phyloP scores from a whole-genome alignment of 2,888 invertebrate species.

The Leucozona laternaria region DNA sequence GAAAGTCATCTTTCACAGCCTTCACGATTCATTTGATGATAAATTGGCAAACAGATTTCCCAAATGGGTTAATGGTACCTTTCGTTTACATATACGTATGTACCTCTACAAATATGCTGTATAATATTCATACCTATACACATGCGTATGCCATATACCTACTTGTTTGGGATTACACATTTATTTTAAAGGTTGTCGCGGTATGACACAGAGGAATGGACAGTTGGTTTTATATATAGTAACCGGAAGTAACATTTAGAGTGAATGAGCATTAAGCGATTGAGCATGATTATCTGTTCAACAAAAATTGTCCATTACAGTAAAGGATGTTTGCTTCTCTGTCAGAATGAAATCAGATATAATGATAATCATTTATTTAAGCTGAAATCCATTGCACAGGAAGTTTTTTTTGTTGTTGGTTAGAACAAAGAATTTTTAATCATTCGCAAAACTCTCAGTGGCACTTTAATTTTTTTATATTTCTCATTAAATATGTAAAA shows the following conservation, averaged over 20 bases:
- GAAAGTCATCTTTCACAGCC: conserved; percentile 52
- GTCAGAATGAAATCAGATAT: too few species aligned
- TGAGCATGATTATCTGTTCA: background rate
- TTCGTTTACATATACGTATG: conserved; percentile 1
- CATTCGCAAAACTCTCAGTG: too few species aligned
- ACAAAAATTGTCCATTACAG: too few species aligned
- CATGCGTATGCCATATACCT: background rate
- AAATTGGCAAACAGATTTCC: conserved; percentile 31
- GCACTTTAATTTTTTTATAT: too few species aligned
- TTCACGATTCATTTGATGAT: conserved; percentile 54
- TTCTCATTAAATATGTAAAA: too few species aligned
- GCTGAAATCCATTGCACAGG: too few species aligned
- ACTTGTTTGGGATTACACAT: background rate
- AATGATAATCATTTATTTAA: too few species aligned
- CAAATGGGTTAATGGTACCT: conserved; percentile 39
- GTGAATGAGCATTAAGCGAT: background rate
- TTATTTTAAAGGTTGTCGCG: background rate
- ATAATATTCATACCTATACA: background rate
- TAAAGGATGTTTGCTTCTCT: too few species aligned
- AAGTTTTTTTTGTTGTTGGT: too few species aligned
- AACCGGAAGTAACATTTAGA: background rate
- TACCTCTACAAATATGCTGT: background rate
- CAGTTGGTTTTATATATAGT: background rate
- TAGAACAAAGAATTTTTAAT: too few species aligned
- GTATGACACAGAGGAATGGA: conserved; percentile 4